Base-by-base conservation (phyloP, 2,888 invertebrate species). In the Bimastos eiseni region DNA sequence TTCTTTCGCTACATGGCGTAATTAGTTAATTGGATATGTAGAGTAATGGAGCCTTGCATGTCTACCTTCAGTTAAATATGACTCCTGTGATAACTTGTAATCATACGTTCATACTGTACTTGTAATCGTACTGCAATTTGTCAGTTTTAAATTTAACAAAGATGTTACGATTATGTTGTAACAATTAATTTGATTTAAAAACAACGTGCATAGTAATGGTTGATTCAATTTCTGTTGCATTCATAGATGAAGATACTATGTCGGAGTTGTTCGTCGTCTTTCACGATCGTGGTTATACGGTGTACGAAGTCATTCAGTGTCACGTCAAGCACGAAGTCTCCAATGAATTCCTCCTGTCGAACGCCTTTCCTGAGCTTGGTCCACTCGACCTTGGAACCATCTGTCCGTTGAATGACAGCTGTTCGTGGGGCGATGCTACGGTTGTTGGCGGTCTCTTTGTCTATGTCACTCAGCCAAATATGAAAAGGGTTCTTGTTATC, bases 261-360 rank as follows among this genome's bases (percentile, higher is more conserved):
- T 86, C 86, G 55, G 96, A 97, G 92, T 96, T 97, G 19, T 97
- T 97, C 95, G 96, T 97, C 94, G 97, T 97, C 21, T 97, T 97
- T 95, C 97, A 97, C 95, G 96, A 97, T 93, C 96, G 96, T 96
- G 97, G 97, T 41, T 96, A 97, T 93, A 96, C 97, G 3, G 96
- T 97, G 86, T 97, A 97, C 95, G 97, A 97, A 93, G 97, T 97
- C 0, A 96, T 96, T 44, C 96, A 96, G 89, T 97, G 97, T 94
- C 96, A 96, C 89, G 95, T 97, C 24, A 96, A 96, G 93, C 97
- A 97, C 94, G 96, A 96, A 94, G 97, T 97, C 92, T 96, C 96
- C 94, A 96, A 96, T 93, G 96, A 97, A 41, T 97, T 97, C 37
- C 36, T 37, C 11, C 86, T 86, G 19, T 86, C 86, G 6, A 86